A percentile compares a stretch with the other conserved stretches of the same genome.
Conservation (phyloP, 2,888 invertebrate genomes). For the Polymixis flavicincta region DNA sequence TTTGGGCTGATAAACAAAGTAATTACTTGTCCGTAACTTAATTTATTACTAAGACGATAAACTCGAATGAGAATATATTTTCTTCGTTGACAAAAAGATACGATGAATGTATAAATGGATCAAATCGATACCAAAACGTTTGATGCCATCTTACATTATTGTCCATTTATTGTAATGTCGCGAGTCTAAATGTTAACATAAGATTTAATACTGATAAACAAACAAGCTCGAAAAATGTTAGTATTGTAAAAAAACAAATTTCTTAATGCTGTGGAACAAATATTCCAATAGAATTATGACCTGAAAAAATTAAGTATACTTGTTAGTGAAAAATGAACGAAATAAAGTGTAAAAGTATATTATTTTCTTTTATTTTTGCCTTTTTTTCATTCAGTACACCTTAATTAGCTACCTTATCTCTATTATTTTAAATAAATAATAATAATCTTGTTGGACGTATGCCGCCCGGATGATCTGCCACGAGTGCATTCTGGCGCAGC, state of each 20-base stretch:
- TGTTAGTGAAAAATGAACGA: slow-evolving; percentile 69
- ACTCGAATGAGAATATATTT: slow-evolving; percentile 6
- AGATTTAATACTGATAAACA: slow-evolving; percentile 50
- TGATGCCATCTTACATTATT: slow-evolving; percentile 11
- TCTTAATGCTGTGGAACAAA: slow-evolving; percentile 69
- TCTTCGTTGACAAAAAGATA: neutral
- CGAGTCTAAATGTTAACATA: slow-evolving; percentile 52
- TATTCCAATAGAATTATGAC: slow-evolving; percentile 73
- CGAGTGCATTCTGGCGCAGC: no score
- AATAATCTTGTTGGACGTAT: no score
- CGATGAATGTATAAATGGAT: neutral
- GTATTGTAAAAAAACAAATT: slow-evolving; percentile 52
- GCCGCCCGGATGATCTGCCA: no score
- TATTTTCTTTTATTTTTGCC: slow-evolving; percentile 34
- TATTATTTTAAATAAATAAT: no score
- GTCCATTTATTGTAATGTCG: slow-evolving; percentile 48
- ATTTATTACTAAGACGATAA: slow-evolving; percentile 12
- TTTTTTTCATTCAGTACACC: neutral
- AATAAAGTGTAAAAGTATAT: slow-evolving; percentile 68
- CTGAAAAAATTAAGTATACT: slow-evolving; percentile 66
- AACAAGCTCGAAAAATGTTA: slow-evolving; percentile 41
- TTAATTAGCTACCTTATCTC: no score
- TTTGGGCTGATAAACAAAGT: neutral
- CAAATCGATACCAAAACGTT: slow-evolving; percentile 20
- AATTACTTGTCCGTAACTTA: slow-evolving; percentile 1